These are phyloP conservation scores for Erithacus rubecula DNA, from an alignment of 2,797 vertebrate species.

Conservation along the genomic window DNA sequence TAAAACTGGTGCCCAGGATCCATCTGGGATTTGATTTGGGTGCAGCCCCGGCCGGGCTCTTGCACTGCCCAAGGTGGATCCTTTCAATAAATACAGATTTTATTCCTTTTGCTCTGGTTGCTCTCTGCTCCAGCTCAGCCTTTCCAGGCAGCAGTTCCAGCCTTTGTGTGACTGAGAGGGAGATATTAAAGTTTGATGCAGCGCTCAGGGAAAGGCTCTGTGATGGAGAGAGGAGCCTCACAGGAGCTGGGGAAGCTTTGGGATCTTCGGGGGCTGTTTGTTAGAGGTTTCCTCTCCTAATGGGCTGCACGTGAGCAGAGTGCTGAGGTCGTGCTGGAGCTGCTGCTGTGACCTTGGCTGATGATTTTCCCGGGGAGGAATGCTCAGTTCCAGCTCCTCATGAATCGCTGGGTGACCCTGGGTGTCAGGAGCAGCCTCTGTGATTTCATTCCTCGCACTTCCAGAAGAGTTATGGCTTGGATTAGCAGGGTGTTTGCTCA, in stretches of 20 bases:
- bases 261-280: conserved; percentile 13
- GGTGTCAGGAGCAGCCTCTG: background rate
- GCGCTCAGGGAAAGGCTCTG: conserved; percentile 7
- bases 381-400: background rate
- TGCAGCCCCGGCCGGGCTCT: too few species aligned
- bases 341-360: background rate
- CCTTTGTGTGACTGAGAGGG: conserved; percentile 10
- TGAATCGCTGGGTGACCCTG: conserved; percentile 4
- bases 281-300: background rate
- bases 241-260: background rate
- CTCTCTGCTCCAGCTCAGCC: too few species aligned
- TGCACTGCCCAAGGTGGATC: too few species aligned
- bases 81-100: too few species aligned
- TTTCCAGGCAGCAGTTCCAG: background rate
- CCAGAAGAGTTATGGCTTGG: background rate
- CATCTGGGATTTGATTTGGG: too few species aligned
- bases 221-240: background rate
- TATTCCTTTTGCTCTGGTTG: too few species aligned
- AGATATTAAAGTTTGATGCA: conserved; percentile 49
- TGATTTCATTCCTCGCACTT: background rate
- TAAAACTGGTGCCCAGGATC: too few species aligned
- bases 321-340: background rate
- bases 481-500: background rate
- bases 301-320: background rate
- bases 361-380: background rate